Percentiles rank a stretch among this genome's conserved stretches.
These are phyloP conservation scores for Deilephila elpenor DNA, from an alignment of 2,888 invertebrate genomes.

Conservation along the genomic window DNA sequence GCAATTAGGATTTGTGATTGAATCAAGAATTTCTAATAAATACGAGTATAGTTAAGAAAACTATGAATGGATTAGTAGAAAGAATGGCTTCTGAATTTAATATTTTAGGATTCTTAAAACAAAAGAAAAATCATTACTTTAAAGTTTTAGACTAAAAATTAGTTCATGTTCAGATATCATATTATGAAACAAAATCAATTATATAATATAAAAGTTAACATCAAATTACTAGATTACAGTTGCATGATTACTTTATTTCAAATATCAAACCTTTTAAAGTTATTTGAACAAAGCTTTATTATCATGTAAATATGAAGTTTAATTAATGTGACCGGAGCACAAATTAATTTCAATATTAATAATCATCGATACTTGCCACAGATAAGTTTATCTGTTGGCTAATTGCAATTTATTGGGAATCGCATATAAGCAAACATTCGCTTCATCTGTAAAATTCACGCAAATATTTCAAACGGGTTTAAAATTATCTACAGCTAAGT, in stretches of 20 bases:
- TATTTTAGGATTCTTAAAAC: too few species aligned
- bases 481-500: not conserved
- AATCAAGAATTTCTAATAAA: not conserved
- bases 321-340: conserved; percentile 52
- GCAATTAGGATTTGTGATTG: not conserved
- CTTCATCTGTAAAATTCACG: not conserved
- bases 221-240: too few species aligned
- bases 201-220: too few species aligned
- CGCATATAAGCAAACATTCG: not conserved
- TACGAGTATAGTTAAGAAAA: not conserved
- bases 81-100: too few species aligned
- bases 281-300: not conserved
- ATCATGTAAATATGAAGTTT: conserved; percentile 14
- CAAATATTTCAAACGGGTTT: not conserved
- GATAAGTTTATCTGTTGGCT: conserved; percentile 63
- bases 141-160: too few species aligned
- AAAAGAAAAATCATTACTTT: too few species aligned
- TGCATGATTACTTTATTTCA: not conserved
- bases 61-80: too few species aligned
- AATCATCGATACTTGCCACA: conserved; percentile 53
- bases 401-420: conserved; percentile 64
- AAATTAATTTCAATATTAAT: conserved; percentile 57
- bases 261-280: not conserved
- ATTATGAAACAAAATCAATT: not conserved
- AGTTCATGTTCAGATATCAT: too few species aligned